Percentiles rank a stretch among this genome's conserved stretches.
Evolutionary conservation across 53 echinoderm and acorn worm genomes (phyloP).

Genomic region (Henricia sp.): DNA sequence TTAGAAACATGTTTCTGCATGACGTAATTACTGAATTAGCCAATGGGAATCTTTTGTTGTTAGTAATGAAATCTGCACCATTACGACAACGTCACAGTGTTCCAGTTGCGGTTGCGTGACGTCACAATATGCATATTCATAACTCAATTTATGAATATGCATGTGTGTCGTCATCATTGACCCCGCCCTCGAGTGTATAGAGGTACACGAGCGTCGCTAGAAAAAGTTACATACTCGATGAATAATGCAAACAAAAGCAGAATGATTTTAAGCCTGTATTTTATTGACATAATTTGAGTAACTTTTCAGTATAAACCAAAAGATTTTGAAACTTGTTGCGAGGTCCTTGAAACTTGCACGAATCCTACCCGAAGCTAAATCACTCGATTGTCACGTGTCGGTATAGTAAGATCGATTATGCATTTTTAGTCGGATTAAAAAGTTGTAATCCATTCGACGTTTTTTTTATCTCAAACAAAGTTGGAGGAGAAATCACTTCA

Average conservation of each 20-base stretch:
- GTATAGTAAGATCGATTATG: conserved; percentile 47
- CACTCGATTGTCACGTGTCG: conserved; percentile 32
- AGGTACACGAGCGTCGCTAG: too few relatives aligned
- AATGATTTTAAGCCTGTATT: not conserved
- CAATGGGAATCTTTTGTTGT: too few relatives aligned
- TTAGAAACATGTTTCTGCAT: too few relatives aligned
- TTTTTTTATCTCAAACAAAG: conserved; percentile 26
- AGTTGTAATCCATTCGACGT: conserved; percentile 46
- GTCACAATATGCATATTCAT: too few relatives aligned
- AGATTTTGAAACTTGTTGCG: conserved; percentile 23
- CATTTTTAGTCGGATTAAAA: conserved; percentile 32
- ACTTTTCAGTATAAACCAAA: not conserved
- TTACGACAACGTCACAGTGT: too few relatives aligned
- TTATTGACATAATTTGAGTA: not conserved
- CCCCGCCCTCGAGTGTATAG: too few relatives aligned
- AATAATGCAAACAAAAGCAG: not conserved
- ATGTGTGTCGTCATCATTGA: too few relatives aligned
- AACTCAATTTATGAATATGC: too few relatives aligned
- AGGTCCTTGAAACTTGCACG: not conserved
- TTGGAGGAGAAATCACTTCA: conserved; percentile 42
- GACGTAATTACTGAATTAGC: too few relatives aligned
- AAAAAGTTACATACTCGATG: too few relatives aligned
- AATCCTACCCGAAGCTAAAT: conserved; percentile 1
- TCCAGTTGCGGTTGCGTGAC: too few relatives aligned
- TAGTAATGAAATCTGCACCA: too few relatives aligned